phyloP scores from a whole-genome alignment of 1,140 invertebrate species.

The Platyscapa corneri region DNA sequence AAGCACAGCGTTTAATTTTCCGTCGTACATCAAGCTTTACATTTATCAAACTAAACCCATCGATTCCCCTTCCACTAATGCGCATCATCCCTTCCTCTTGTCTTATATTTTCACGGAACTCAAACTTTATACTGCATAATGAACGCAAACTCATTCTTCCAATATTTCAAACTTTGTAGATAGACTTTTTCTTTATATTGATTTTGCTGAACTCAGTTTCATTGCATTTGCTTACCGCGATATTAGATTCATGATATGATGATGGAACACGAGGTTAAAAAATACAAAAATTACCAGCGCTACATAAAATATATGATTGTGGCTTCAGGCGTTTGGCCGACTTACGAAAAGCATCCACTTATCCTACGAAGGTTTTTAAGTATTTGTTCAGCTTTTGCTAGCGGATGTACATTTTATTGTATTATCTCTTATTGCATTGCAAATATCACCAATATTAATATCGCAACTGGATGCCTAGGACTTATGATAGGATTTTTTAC shows the following conservation, averaged over 20 bases:
- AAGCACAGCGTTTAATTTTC: background rate
- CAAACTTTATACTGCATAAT: background rate
- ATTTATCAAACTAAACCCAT: background rate
- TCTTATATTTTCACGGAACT: background rate
- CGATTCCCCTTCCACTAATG: background rate
- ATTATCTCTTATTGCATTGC: conserved; percentile 50
- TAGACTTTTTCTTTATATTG: background rate
- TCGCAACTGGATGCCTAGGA: conserved; percentile 55
- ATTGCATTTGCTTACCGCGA: background rate
- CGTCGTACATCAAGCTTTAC: background rate
- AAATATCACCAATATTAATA: conserved; percentile 37
- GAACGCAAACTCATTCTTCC: background rate
- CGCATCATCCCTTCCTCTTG: background rate
- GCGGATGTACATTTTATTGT: background rate
- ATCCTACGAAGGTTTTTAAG: background rate
- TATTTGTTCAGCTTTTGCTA: background rate
- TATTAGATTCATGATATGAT: background rate
- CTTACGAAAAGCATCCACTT: background rate
- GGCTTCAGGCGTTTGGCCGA: conserved; percentile 27
- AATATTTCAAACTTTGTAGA: background rate
- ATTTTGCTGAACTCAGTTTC: background rate
- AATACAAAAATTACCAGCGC: conserved; percentile 20
- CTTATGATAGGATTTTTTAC: conserved; percentile 51
- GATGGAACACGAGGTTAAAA: conserved; percentile 10
- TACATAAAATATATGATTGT: background rate